Base-by-base conservation (phyloP, 2,797 vertebrate species). In the Acipenser transmontanus region DNA sequence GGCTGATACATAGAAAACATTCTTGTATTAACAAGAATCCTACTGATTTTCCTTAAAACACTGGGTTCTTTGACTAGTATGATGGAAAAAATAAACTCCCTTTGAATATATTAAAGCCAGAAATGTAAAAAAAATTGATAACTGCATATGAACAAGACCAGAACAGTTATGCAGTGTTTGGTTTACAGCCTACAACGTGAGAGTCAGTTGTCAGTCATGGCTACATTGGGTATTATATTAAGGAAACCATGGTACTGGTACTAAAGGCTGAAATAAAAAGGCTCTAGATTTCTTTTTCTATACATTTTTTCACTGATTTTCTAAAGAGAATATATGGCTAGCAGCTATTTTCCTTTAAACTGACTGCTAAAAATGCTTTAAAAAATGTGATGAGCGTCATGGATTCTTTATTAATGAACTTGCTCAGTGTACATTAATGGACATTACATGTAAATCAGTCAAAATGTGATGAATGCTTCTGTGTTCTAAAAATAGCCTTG, bases 121-220 rank as follows among this genome's bases (percentile, higher is more conserved):
- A 61, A 62, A 52, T 62, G 59, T 66, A 11, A 59, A 14, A 13
- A 49, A 34, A 59, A 34, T 34, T 34, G 68, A 73, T 71, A 71
- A 75, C 62, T 50, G 70, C 63, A 63, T 69, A 66, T 69, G 50
- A 65, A 47, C 64, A 59, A 64, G 56, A 50, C 11, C 61, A 59
- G 48, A 72, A 74, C 76, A 75, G 71, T 68, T 49, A 47, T 34
- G 50, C 66, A 69, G 70, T 75, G 69, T 75, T 66, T 71, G 59
- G 5, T 68, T 64, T 11, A 4, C 48, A n/a, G 59, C 59, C 14
- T 11, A 52, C 59, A 67, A 56, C 54, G 64, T 57, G 59, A 47
- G 47, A 52, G 20, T 54, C 52, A 9, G 59, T 17, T 59, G 50
- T 48, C 62, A 14, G 48, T n/a, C n/a, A n/a, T 54, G 52, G 52